Evolutionary conservation across 2,888 invertebrate genomes (phyloP).

Genomic region (Strigamia crassipes): DNA sequence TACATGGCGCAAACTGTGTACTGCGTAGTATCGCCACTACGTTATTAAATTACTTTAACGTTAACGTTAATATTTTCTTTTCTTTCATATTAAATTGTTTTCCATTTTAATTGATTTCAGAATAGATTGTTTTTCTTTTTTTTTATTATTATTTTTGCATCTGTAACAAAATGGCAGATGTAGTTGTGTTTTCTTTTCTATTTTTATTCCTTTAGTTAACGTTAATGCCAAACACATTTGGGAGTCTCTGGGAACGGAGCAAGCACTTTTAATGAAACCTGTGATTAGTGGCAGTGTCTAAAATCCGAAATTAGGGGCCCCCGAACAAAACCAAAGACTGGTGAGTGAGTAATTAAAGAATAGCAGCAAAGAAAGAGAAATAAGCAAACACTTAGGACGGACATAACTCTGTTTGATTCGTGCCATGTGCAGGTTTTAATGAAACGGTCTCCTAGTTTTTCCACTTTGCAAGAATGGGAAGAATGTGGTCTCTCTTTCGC

Average conservation of each 20-base stretch:
- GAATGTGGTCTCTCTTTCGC: background rate
- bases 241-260: background rate
- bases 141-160: background rate
- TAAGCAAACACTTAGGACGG: background rate
- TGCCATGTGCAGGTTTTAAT: no score
- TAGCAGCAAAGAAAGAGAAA: background rate
- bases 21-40: no score
- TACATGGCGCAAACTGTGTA: no score
- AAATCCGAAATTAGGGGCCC: background rate
- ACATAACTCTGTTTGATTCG: background rate
- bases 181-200: background rate
- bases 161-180: no score
- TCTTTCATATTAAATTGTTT: no score
- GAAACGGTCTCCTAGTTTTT: background rate
- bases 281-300: background rate
- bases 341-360: conserved; percentile 1
- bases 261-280: background rate
- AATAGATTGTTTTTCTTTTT: no score
- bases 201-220: background rate
- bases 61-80: no score
- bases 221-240: background rate
- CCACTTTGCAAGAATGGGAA: background rate
- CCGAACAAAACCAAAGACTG: background rate
- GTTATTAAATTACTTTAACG: no score
- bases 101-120: no score